Evolutionary conservation across 2,113 vertebrate species (phyloP).

Genomic region (Tympanuchus pallidicinctus): DNA sequence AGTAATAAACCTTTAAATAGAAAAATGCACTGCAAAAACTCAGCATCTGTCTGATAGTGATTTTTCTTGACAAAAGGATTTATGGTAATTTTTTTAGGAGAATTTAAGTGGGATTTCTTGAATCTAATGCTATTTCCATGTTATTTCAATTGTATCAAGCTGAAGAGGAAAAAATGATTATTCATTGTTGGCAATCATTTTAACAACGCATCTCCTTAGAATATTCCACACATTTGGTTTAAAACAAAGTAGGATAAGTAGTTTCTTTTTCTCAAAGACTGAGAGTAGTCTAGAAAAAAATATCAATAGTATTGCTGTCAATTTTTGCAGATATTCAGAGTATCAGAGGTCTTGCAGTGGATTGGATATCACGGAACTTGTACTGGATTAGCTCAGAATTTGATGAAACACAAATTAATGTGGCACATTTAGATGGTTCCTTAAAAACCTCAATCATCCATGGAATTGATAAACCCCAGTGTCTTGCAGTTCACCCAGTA

Average conservation of each 20-base stretch:
- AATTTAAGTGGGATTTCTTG: constrained; percentile 38
- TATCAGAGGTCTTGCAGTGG: constrained; percentile 93
- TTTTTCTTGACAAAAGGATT: neutral
- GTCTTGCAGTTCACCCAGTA: constrained; percentile 92
- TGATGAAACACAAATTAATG: constrained; percentile 98
- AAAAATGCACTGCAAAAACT: neutral
- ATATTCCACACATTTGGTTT: constrained; percentile 36
- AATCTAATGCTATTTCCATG: constrained; percentile 42
- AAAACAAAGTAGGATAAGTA: constrained; percentile 57
- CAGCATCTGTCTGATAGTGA: constrained; percentile 7
- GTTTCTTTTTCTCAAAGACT: neutral
- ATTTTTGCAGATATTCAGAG: constrained; percentile 90
- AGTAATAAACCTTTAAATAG: neutral
- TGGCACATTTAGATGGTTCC: constrained; percentile 95
- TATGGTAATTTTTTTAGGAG: neutral
- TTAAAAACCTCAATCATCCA: constrained; percentile 98
- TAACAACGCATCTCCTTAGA: constrained; percentile 46
- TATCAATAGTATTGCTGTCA: constrained; percentile 46
- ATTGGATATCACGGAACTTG: constrained; percentile 97
- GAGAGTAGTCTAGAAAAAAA: neutral
- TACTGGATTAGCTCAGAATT: constrained; percentile 99
- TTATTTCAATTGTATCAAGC: constrained; percentile 42
- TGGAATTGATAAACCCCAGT: constrained; percentile 96
- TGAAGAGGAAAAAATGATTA: constrained; percentile 45
- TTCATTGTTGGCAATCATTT: constrained; percentile 29